Base-by-base conservation (phyloP, 2,113 vertebrate species). In the Bucco capensis region DNA sequence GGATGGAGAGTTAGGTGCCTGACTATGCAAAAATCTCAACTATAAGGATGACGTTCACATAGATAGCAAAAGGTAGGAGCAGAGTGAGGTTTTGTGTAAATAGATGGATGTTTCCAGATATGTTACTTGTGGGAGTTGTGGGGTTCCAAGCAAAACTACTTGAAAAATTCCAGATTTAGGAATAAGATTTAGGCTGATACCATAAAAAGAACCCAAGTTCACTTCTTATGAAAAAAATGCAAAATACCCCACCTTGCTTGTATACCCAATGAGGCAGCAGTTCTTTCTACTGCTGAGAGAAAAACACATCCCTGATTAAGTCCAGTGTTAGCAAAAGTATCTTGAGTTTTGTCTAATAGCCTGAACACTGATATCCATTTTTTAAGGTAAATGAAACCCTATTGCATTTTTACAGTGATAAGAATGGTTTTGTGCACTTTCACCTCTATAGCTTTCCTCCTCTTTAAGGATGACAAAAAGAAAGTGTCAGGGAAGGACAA, bases 81-180 rank as follows among this genome's bases (percentile, higher is more conserved):
- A 31, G 38, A 49, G 28, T 15, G 4, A 9, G 5, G 5, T 10
- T 72, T 60, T 65, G 23, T 54, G 31, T 17, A 71, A 14, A 5
- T 17, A 42, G 23, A 1, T 37, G 16, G 24, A 53, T 0, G 0
- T 49, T 80, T 90, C 65, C 46, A 65, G 30, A 47, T 0, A 0
- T 38, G 3, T 60, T 71, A 31, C 5, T 9, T 75, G 23, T 54
- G 30, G 14, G 17, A 75, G 5, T 5, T 33, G 27, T 33, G 23
- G 8, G 14, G 7, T 4, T 50, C 8, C 25, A 70, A 44, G 5
- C 2, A 80, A 65, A 75, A 58, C 6, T n/a, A n/a, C n/a, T 46
- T 74, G 44, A 69, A 70, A 73, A 64, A 37, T 17, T 49, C 10
- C 28, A 37, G 14, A 3, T 54, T 62, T 90, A 18, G 40, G n/a